Base-by-base conservation (phyloP, 2,888 invertebrate species). In the Diloba caeruleocephala region DNA sequence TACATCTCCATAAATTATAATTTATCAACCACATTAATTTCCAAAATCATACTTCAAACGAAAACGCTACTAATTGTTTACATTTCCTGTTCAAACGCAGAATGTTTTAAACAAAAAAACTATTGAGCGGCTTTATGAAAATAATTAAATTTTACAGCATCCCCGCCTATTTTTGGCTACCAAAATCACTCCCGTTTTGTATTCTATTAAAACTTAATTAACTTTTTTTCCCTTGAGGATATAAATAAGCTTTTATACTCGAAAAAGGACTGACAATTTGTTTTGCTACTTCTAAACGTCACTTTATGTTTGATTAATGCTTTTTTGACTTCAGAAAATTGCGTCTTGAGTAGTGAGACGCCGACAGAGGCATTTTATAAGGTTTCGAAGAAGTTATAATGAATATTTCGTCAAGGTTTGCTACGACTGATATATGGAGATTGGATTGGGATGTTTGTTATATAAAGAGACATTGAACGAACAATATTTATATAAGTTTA, bases 171-270 rank as follows among this genome's bases (percentile, higher is more conserved):
- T 93, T 93, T 92, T 91, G 88, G 92, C 93, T 93, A 93, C 93
- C 92, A 91, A 80, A 82, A 84, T 84, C 88, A 92, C 92, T 92
- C 90, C 92, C 80, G 93, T 92, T 89, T 88, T 74, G 82, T 82
- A 89, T 92, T 93, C 92, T 90, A 93, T 93, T 93, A 93, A 92
- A 92, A 92, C 92, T 92, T 93, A 93, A 93, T 93, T 93, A 93
- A 90, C 90, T 92, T 92, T 90, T 92, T 90, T 84, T 34, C 49
- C 79, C 69, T 78, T 86, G 87, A 89, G 87, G 89, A 87, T 87
- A 85, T 67, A 86, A 91, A 91, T 84, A 83, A 84, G 84, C 81
- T 87, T 71, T 71, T 74, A 81, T 81, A 75, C 79, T 81, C 82
- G 81, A 81, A 84, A 84, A 89, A 85, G 86, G 86, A 81, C 84